phyloP scores from a whole-genome alignment of 2,888 invertebrate species.

The Diloba caeruleocephala region DNA sequence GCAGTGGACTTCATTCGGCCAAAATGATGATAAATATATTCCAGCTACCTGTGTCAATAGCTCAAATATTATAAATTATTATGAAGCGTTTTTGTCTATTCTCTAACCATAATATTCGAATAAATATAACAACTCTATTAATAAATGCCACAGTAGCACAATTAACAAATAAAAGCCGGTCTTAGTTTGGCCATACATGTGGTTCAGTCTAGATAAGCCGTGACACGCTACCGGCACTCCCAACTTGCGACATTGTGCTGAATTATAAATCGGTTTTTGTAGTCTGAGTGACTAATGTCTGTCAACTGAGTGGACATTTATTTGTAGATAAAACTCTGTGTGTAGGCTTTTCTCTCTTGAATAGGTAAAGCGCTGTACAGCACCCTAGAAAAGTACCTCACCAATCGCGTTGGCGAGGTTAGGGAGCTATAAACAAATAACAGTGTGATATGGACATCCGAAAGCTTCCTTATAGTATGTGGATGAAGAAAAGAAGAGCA shows the following conservation, averaged over 20 bases:
- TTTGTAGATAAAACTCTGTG: constrained; percentile 26
- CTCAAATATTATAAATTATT: background rate
- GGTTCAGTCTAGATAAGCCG: constrained; percentile 14
- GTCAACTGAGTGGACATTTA: constrained; percentile 8
- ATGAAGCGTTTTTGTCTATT: background rate
- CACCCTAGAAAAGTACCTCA: too few species aligned
- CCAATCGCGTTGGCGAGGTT: too few species aligned
- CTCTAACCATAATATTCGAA: background rate
- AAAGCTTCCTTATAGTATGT: too few species aligned
- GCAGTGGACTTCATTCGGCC: too few species aligned
- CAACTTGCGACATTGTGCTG: constrained; percentile 39
- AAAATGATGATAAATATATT: too few species aligned
- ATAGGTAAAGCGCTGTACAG: too few species aligned
- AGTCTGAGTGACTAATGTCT: constrained; percentile 12
- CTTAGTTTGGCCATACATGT: constrained; percentile 24
- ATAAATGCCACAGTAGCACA: constrained; percentile 13
- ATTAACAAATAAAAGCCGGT: constrained; percentile 16
- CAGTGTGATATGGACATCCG: too few species aligned
- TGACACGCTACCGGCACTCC: constrained; percentile 17
- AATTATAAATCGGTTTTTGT: constrained; percentile 28
- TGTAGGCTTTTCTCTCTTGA: background rate
- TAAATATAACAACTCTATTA: constrained; percentile 3
- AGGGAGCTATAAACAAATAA: too few species aligned
- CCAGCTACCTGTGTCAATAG: too few species aligned
- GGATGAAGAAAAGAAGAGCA: too few species aligned